Evolutionary conservation across 2,888 invertebrate species (phyloP).

Genomic region (Clitarchus hookeri): DNA sequence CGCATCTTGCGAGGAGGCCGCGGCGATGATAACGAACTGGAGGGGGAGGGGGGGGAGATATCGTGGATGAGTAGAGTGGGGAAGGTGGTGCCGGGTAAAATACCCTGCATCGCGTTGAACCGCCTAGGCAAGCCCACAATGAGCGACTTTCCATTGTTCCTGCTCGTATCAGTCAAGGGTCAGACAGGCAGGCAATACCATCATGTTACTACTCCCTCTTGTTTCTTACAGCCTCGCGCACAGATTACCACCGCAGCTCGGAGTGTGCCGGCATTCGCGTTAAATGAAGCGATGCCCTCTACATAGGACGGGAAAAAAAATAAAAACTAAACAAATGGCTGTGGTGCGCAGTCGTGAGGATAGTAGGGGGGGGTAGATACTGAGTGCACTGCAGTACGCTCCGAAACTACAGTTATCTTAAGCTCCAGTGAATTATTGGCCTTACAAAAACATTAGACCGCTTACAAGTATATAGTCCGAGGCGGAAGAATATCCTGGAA

Average conservation of each 20-base stretch:
- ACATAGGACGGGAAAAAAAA: neutral
- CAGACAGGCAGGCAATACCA: neutral
- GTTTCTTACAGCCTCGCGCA: neutral
- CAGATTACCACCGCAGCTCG: neutral
- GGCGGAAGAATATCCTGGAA: no score
- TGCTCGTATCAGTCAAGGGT: constrained; percentile 8
- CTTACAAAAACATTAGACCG: no score
- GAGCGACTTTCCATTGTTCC: constrained; percentile 1
- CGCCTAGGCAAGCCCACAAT: neutral
- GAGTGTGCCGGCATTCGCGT: neutral
- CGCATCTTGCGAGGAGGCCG: neutral
- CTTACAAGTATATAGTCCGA: no score
- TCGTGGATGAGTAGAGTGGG: neutral
- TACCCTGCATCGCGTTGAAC: neutral
- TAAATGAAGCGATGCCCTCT: neutral
- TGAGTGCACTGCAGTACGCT: no score
- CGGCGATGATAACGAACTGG: neutral
- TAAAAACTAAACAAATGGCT: neutral
- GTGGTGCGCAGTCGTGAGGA: neutral
- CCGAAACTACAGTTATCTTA: no score
- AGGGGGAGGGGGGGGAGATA: neutral
- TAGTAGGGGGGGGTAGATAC: no score
- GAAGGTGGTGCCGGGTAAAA: neutral
- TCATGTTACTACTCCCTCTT: neutral
- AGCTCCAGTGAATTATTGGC: no score